These are phyloP conservation scores for Cetonia aurata DNA, from an alignment of 2,888 invertebrate species.

Conservation along the genomic window DNA sequence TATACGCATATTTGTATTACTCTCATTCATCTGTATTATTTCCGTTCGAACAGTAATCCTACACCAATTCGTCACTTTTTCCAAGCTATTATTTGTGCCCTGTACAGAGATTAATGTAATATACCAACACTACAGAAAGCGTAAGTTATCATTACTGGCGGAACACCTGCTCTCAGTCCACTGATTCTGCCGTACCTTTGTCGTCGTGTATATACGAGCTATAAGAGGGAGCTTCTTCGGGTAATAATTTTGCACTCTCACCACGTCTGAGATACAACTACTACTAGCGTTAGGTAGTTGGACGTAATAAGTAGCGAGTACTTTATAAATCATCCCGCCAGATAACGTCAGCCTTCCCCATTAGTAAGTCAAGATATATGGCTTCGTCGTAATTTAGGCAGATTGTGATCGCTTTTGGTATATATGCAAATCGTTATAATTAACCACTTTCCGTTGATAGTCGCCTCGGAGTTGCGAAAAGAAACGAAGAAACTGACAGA, in stretches of 20 bases:
- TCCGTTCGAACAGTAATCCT: no score
- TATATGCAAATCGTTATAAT: constrained; percentile 23
- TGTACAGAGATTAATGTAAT: no score
- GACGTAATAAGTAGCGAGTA: constrained; percentile 17
- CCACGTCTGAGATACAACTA: constrained; percentile 1
- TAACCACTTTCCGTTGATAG: neutral
- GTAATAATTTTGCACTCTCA: constrained; percentile 1
- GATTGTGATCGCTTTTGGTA: constrained; percentile 11
- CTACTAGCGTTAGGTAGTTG: neutral
- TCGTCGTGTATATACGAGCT: no score
- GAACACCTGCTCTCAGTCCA: no score
- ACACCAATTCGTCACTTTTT: no score
- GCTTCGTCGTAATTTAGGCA: neutral
- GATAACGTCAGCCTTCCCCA: constrained; percentile 26
- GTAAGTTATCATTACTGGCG: no score
- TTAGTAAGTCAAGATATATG: constrained; percentile 13
- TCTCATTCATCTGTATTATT: no score
- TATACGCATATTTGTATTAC: no score
- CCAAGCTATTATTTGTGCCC: no score
- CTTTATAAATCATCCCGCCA: constrained; percentile 29
- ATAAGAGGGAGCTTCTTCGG: constrained; percentile 15
- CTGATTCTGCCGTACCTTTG: no score
- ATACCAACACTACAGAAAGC: no score
- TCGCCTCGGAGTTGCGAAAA: constrained; percentile 36
- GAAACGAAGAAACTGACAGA: constrained; percentile 2